Evolutionary conservation across 2,888 invertebrate genomes (phyloP).

Genomic region (Heliconius charithonia): DNA sequence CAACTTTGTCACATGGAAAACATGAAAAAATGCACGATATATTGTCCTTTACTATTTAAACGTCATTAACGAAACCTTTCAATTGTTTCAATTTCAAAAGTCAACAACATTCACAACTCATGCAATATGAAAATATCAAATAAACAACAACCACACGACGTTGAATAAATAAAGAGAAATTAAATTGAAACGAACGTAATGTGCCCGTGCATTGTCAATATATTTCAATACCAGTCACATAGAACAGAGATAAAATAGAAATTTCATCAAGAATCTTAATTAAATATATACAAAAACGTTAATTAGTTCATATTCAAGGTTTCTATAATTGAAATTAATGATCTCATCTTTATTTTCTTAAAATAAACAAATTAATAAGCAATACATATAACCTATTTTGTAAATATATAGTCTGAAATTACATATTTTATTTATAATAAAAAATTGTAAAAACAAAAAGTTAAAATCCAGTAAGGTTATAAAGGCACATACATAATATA

Average conservation of each 20-base stretch:
- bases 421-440: too few species aligned
- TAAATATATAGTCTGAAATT: too few species aligned
- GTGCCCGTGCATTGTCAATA: constrained; percentile 58
- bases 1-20: background rate
- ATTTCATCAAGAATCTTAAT: background rate
- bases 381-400: too few species aligned
- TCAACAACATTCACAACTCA: constrained; percentile 39
- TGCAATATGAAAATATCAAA: constrained; percentile 41
- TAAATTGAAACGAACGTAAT: constrained; percentile 64
- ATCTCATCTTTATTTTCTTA: too few species aligned
- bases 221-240: constrained; percentile 60
- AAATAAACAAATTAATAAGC: too few species aligned
- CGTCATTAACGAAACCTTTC: constrained; percentile 18
- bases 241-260: background rate
- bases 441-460: too few species aligned
- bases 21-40: background rate
- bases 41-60: constrained; percentile 19
- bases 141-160: constrained; percentile 41
- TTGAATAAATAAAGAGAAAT: constrained; percentile 56
- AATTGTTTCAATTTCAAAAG: constrained; percentile 38
- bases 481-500: too few species aligned
- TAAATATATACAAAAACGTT: background rate
- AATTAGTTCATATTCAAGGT: too few species aligned
- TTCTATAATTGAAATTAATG: too few species aligned
- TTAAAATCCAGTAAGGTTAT: too few species aligned